Evolutionary conservation across 2,797 vertebrate species (phyloP), one percentile per base, ranked within the genome.

Genomic region (Lacerta viridis): DNA sequence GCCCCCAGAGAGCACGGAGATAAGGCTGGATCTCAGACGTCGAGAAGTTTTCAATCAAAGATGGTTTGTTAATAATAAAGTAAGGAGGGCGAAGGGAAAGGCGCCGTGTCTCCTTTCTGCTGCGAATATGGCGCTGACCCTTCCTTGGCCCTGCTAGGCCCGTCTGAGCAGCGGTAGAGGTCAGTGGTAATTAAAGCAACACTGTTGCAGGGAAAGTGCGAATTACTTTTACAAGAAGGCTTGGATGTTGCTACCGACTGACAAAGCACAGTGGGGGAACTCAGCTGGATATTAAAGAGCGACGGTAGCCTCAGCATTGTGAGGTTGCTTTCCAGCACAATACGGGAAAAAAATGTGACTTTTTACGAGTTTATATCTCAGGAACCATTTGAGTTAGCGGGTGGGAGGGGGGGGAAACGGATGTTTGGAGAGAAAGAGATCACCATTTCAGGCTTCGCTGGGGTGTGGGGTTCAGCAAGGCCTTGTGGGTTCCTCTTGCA

Each of bases 141-240:
- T 94, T 94, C 95, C 94, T 91, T 95, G 96, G 97, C 97, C 96
- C 95, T 97, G 95, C 95, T 95, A 97, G 97, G 96, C 96, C 96
- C 95, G 95, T 93, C 97, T 97, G 96, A 97, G 97, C 96, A 97
- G 96, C 96, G 92, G 94, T 95, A 93, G 96, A 97, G 96, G 97
- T 97, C 97, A 97, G 96, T 97, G 97, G 97, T 97, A 97, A 97
- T 97, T 97, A 97, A 97, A 97, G 97, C 97, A 97, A 97, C 95
- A 96, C 96, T 96, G 95, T 97, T 96, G 96, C 96, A 95, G 96
- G 96, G 96, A 97, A 97, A 97, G 97, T 97, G 97, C 96, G 97
- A 97, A 97, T 98, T 97, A 97, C 97, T 98, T 97, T 97, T 97
- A 96, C 93, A 55, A 95, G 95, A 95, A 95, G 96, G 95, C 96